Percentiles rank a stretch among this genome's conserved stretches.
phyloP scores from a whole-genome alignment of 2,113 vertebrate species.

The Engystomops pustulosus region DNA sequence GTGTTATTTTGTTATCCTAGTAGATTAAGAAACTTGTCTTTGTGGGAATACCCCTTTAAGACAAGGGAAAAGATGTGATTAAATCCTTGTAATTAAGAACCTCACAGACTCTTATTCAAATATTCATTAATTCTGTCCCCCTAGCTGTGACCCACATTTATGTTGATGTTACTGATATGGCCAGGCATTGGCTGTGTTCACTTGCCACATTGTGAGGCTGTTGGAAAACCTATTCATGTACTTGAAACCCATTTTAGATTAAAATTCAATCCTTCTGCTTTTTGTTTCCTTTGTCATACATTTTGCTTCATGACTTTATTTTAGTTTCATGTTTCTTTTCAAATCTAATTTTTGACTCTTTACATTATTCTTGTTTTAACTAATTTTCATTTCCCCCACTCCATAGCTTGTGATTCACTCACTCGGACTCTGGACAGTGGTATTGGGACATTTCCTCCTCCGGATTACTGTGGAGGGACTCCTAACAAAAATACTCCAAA shows the following conservation, averaged over 20 bases:
- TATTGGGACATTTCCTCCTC: slow-evolving; percentile 94
- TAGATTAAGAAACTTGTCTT: too few relatives aligned
- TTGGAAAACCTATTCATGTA: background rate
- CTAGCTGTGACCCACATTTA: background rate
- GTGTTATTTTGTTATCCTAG: too few relatives aligned
- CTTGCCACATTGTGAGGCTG: background rate
- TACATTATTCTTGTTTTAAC: background rate
- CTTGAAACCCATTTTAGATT: background rate
- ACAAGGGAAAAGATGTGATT: too few relatives aligned
- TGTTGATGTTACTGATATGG: background rate
- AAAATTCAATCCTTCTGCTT: background rate
- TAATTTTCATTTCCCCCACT: slow-evolving; percentile 5
- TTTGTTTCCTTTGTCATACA: background rate
- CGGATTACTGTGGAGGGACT: slow-evolving; percentile 83
- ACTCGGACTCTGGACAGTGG: slow-evolving; percentile 95
- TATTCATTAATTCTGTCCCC: too few relatives aligned
- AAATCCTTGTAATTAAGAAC: too few relatives aligned
- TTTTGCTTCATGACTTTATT: background rate
- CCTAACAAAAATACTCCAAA: slow-evolving; percentile 84
- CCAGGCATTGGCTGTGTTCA: background rate
- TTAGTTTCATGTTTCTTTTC: background rate
- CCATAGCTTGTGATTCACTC: slow-evolving; percentile 86
- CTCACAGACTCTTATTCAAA: background rate
- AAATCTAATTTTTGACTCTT: slow-evolving; percentile 3
- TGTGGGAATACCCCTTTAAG: too few relatives aligned